Conservation (phyloP, 2,797 vertebrate species). For the Acanthurus leucopareius region DNA sequence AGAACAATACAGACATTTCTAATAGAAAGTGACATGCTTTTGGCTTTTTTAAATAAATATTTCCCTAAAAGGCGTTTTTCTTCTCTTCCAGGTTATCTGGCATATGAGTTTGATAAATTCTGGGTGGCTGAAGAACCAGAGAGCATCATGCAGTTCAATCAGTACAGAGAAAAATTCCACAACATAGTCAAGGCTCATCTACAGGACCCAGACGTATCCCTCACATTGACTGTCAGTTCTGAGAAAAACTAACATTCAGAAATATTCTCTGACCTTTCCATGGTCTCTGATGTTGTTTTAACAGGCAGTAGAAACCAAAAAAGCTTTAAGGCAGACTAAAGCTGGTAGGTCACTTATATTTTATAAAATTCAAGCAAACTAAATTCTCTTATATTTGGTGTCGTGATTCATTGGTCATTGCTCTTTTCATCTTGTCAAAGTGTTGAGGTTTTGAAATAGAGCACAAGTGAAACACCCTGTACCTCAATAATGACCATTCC, state of each 20-base stretch:
- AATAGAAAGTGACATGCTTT: not conserved
- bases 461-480: slow-evolving; percentile 57
- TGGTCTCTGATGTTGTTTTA: slow-evolving; percentile 1
- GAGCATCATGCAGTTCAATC: slow-evolving; percentile 99
- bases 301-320: slow-evolving; percentile 2
- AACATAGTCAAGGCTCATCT: slow-evolving; percentile 90
- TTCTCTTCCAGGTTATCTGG: slow-evolving; percentile 91
- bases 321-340: slow-evolving; percentile 9
- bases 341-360: not conserved
- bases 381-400: slow-evolving; percentile 15
- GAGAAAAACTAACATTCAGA: slow-evolving; percentile 57
- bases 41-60: not conserved
- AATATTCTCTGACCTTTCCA: slow-evolving; percentile 4
- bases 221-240: slow-evolving; percentile 75
- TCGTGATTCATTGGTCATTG: not conserved
- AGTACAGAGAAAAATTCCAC: slow-evolving; percentile 97
- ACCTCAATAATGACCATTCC: slow-evolving; percentile 70
- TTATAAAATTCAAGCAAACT: slow-evolving; percentile 17
- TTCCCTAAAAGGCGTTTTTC: not conserved
- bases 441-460: slow-evolving; percentile 36
- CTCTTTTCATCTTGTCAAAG: slow-evolving; percentile 9
- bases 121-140: slow-evolving; percentile 97
- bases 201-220: slow-evolving; percentile 83
- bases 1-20: not conserved
- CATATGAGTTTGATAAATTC: slow-evolving; percentile 97